Evolutionary conservation across 1,140 invertebrate species (phyloP).

Genomic region (Sarcophaga peregrina): DNA sequence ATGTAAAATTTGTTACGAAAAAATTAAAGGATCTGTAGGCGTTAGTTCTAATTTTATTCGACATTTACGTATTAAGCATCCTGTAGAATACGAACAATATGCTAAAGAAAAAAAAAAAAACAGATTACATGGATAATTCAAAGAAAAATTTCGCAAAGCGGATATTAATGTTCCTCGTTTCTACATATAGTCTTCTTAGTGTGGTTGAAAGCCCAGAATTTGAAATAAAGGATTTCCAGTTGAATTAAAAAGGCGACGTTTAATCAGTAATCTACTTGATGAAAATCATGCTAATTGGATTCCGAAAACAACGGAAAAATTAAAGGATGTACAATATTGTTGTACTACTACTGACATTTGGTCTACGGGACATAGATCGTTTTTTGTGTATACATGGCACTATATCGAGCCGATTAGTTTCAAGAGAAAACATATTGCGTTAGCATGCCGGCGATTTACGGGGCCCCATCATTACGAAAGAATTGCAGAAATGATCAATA

Average conservation of each 20-base stretch:
- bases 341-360: background rate
- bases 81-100: background rate
- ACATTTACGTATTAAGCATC: background rate
- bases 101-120: too few species aligned
- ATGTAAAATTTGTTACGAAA: background rate
- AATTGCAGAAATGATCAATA: background rate
- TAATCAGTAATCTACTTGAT: background rate
- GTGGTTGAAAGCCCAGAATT: background rate
- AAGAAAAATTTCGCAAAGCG: background rate
- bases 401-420: background rate
- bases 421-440: background rate
- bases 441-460: background rate
- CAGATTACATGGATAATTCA: too few species aligned
- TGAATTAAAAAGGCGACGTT: too few species aligned
- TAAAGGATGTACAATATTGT: background rate
- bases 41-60: background rate
- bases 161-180: background rate
- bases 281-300: background rate
- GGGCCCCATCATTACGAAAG: background rate
- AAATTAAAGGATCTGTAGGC: background rate
- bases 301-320: background rate
- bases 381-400: background rate
- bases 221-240: background rate
- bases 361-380: background rate
- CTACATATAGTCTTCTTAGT: background rate